Base-by-base conservation (phyloP, 1,140 invertebrate species). In the Leptoteleia sp. region DNA sequence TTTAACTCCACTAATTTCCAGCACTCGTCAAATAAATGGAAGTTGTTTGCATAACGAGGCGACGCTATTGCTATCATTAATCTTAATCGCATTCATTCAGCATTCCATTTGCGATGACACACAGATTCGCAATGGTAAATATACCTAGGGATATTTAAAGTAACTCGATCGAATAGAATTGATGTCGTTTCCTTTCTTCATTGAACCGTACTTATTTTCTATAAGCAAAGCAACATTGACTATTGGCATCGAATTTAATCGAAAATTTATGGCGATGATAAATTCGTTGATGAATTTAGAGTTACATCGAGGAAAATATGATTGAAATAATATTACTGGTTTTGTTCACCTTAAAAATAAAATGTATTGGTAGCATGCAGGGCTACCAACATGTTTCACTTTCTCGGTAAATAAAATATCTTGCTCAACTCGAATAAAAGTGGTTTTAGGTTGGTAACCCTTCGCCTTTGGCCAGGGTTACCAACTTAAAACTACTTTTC, bases 11-110 rank as follows among this genome's bases (percentile, higher is more conserved):
- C 71, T 61, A 67, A 76, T 61, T 76, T 42, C 35, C 47, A 38
- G 61, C 37, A 45, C 37, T 54, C 54, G 19, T 54, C 22, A 68
- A 65, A 65, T 35, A 59, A 68, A 68, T 62, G 38, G 35, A 47
- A 61, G 55, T 48, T 76, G 48, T 75, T 75, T 52, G 61, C 37
- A 59, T 76, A 61, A 48, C 19, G 19, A 40, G 54, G 29, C 35
- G 68, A 48, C 40, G 19, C 48, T 57, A 62, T 70, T 70, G 48
- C 55, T 68, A 62, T 76, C 47, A 55, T 54, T 76, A 68, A 68
- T 16, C 19, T 62, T 76, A 62, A 47, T 15, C 61, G 38, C 45
- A 42, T 67, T 76, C 42, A 25, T 52, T 73, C 35, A 65, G 22
- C 16, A 55, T 70, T 64, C 43, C 38, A 48, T 27, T n/a, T n/a